These are phyloP conservation scores for Crocodylus rhombifer DNA, from an alignment of 2,797 vertebrate genomes.

Conservation along the genomic window DNA sequence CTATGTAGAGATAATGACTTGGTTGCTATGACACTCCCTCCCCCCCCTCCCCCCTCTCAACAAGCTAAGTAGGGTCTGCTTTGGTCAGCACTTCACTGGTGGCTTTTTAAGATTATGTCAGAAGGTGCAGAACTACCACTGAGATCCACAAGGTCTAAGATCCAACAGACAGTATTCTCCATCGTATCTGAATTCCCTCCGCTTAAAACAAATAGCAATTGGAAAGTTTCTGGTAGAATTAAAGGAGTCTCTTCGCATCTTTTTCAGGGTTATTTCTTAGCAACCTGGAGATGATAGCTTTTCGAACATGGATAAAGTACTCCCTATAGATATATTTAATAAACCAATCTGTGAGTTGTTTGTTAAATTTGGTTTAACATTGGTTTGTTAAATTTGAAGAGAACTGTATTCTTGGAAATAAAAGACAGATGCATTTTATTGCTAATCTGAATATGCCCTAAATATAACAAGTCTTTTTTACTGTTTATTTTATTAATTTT, in stretches of 20 bases:
- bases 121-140: background rate
- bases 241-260: too few species aligned
- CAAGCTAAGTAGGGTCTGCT: background rate
- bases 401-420: background rate
- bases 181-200: background rate
- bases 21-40: conserved; percentile 30
- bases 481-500: background rate
- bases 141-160: too few species aligned
- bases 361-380: too few species aligned
- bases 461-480: background rate
- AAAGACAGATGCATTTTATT: background rate
- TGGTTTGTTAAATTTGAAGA: background rate
- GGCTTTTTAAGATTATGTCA: too few species aligned
- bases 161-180: background rate
- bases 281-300: background rate
- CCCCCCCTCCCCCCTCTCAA: background rate
- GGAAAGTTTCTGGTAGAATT: background rate
- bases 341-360: too few species aligned
- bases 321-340: background rate
- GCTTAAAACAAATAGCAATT: background rate
- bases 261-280: too few species aligned
- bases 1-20: background rate
- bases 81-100: background rate
- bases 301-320: background rate
- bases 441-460: background rate